Base-by-base conservation (phyloP, 2,888 invertebrate species). In the Drosophila subsilvestris region DNA sequence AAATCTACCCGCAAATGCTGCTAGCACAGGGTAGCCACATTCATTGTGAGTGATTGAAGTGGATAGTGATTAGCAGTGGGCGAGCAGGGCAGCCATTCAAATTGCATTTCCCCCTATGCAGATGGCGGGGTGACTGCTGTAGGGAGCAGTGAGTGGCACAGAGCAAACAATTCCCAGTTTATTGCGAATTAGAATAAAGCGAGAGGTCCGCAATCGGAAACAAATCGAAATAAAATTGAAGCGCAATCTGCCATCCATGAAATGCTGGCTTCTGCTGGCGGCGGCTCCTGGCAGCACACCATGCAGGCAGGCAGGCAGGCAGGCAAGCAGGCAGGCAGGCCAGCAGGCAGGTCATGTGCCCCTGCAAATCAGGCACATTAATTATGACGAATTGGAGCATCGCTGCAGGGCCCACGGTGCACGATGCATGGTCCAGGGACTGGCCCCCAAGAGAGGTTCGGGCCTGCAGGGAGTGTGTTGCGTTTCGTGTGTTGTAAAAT, bases 311-410 rank as follows among this genome's bases (percentile, higher is more conserved):
- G 20, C 10, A 1, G 32, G 29, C 2, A 22, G 69, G 20, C 48
- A 49, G 53, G n/a, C 6, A 14, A 14, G 14, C 18, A 7, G 14
- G 4, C n/a, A 3, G 42, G n/a, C 10, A 27, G 69, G 1, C 37
- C 27, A 27, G 44, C 59, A 45, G 61, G 22, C 55, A 71, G 61
- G 69, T 72, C 44, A 71, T 37, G 37, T 32, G n/a, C 25, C 42
- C 48, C 74, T 80, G 60, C 72, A 85, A 82, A 84, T 87, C 85
- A 76, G 72, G 72, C 74, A 78, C 82, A 87, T 82, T 82, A 82
- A 82, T 82, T 87, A 82, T 82, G 87, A 76, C 69, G 62, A 81
- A 81, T 78, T 63, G 29, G 54, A 22, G 42, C 12, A 51, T 18
- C 6, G 20, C 32, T 37, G 47, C 43, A 22, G 62, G 25, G 32